Evolutionary conservation across 2,113 vertebrate species (phyloP).

Genomic region (Misgurnus anguillicaudatus): DNA sequence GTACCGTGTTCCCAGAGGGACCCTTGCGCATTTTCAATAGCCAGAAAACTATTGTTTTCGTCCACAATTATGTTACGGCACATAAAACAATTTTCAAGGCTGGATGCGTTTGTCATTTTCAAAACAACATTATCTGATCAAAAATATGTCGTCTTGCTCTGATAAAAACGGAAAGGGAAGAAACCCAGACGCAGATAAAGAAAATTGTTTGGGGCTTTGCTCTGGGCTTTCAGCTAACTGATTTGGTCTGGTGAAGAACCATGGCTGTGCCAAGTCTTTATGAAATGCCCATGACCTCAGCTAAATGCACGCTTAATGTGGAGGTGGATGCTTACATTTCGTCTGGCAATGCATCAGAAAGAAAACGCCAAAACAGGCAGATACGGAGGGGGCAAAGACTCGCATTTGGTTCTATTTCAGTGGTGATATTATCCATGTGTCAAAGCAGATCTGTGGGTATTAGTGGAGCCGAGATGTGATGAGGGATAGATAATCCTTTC

Average conservation of each 20-base stretch:
- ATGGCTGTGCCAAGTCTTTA: slow-evolving; percentile 1
- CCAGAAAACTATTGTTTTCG: slow-evolving; percentile 36
- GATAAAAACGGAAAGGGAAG: slow-evolving; percentile 10
- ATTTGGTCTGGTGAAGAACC: slow-evolving; percentile 34
- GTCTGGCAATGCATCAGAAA: slow-evolving; percentile 39
- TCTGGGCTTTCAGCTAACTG: slow-evolving; percentile 2
- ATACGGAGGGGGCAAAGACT: not conserved
- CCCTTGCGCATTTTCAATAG: slow-evolving; percentile 2
- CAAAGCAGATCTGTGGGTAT: slow-evolving; percentile 46
- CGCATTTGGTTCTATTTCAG: slow-evolving; percentile 27
- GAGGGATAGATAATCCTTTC: slow-evolving; percentile 46
- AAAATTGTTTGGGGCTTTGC: slow-evolving; percentile 25
- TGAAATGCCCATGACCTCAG: slow-evolving; percentile 28
- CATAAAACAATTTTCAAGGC: slow-evolving; percentile 44
- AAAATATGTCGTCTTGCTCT: slow-evolving; percentile 18
- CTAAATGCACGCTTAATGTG: slow-evolving; percentile 32
- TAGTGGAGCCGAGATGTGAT: slow-evolving; percentile 37
- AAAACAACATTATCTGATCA: slow-evolving; percentile 52
- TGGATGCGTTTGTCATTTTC: slow-evolving; percentile 40
- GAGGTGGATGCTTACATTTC: slow-evolving; percentile 17
- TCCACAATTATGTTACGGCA: slow-evolving; percentile 20
- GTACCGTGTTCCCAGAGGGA: not conserved
- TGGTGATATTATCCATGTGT: slow-evolving; percentile 46
- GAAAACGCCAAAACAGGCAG: slow-evolving; percentile 21
- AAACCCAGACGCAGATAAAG: slow-evolving; percentile 23